phyloP scores from a whole-genome alignment of 1,140 invertebrate genomes.

The Caenorhabditis brenneri region DNA sequence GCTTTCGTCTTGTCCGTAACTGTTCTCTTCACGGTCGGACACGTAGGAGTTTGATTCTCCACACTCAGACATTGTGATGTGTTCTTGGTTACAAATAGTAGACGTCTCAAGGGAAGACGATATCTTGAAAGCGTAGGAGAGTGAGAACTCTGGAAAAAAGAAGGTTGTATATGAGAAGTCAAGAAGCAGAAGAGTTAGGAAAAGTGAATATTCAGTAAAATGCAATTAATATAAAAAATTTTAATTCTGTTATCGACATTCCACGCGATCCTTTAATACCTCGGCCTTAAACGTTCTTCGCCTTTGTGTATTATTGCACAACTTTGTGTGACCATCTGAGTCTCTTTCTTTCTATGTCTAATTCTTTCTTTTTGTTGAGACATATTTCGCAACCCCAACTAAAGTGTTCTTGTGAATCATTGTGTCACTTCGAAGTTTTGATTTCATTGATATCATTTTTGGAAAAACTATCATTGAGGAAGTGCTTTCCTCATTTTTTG shows the following conservation, averaged over 20 bases:
- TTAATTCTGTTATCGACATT: too few species aligned
- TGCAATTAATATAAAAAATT: too few species aligned
- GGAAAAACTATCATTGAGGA: not conserved
- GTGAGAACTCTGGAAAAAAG: not conserved
- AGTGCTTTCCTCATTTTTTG: too few species aligned
- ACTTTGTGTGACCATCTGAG: not conserved
- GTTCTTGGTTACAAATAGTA: not conserved
- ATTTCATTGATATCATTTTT: not conserved
- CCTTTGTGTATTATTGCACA: constrained; percentile 9
- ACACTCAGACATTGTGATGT: not conserved
- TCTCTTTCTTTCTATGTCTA: not conserved
- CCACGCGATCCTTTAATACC: not conserved
- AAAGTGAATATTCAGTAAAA: not conserved
- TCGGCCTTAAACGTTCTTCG: not conserved
- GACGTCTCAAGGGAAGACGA: not conserved
- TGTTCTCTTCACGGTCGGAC: not conserved
- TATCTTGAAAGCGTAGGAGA: not conserved
- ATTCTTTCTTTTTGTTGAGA: not conserved
- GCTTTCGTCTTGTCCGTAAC: not conserved
- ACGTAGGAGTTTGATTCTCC: not conserved
- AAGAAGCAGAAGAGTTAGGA: too few species aligned
- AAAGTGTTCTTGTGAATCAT: not conserved
- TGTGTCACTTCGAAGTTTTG: not conserved
- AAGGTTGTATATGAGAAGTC: not conserved
- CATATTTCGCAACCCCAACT: constrained; percentile 6